Conservation (phyloP, 2,888 invertebrate species). For the Hypsopygia costalis region DNA sequence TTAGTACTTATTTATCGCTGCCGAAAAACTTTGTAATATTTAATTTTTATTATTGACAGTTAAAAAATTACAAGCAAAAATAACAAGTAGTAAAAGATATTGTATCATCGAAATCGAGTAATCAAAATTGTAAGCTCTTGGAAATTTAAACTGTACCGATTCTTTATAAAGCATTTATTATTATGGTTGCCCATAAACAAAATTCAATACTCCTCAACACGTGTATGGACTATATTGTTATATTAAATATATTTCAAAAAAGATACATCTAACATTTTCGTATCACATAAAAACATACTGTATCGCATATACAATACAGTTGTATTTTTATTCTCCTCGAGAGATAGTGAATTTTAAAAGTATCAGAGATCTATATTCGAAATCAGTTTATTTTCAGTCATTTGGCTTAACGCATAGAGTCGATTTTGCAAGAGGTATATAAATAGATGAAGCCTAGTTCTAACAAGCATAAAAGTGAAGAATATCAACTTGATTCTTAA, state of each 20-base stretch:
- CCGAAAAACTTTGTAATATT: no score
- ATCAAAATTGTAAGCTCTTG: not conserved
- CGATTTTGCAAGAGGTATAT: not conserved
- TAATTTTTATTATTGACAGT: no score
- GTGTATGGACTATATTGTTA: slow-evolving; percentile 53
- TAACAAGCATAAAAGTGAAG: slow-evolving; percentile 56
- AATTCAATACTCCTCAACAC: slow-evolving; percentile 61
- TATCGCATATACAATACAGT: not conserved
- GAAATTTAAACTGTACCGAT: not conserved
- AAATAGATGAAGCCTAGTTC: slow-evolving; percentile 23
- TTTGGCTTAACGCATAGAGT: not conserved
- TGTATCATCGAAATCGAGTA: not conserved
- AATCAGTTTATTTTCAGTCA: not conserved
- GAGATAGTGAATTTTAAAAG: no score
- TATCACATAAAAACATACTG: not conserved
- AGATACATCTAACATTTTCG: not conserved
- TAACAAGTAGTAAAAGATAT: no score
- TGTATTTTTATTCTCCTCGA: not conserved
- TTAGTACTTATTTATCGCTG: no score
- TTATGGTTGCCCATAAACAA: slow-evolving; percentile 54
- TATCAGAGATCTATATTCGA: no score
- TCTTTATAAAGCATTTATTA: slow-evolving; percentile 22
- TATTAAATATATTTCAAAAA: not conserved
- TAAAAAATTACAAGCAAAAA: no score
- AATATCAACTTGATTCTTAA: slow-evolving; percentile 74